Evolutionary conservation across 2,888 invertebrate genomes (phyloP), one percentile per base, ranked within the genome.

Genomic region (Agapostemon virescens): DNA sequence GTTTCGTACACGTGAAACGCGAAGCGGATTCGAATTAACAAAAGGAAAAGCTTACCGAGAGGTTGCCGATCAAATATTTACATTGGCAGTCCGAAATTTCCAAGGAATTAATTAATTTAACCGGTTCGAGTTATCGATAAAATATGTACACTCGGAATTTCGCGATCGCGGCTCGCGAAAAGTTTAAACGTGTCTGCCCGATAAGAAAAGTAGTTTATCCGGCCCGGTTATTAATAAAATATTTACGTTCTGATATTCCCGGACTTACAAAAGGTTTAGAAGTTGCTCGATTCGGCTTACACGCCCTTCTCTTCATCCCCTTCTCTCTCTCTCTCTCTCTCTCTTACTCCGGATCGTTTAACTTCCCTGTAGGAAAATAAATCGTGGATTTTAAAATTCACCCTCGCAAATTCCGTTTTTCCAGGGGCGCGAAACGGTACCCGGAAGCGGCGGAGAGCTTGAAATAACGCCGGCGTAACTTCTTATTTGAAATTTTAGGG

Each of bases 401-500:
- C 36, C 23, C 36, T 4, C 36, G 58, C 70, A 42, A 70, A 70
- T 70, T 58, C 58, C 58, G 58, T 23, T 26, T 40, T 2, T n/a
- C n/a, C 63, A 36, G 61, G 63, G 36, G 33, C 49, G 72, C 63
- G 36, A 72, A 69, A n/a, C 23, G 69, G 36, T 33, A 1, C 20
- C 33, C 55, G 33, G 33, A 45, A 70, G 23, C 38, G 42, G 42
- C 13, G 69, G 23, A 71, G 26, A 72, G 45, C 40, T 74, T 23
- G 70, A 67, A 68, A 67, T 33, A 61, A 66, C 58, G 33, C 38
- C 20, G 1, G 5, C 38, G 55, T 64, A 71, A 26, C 52, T 49
- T 58, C 69, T 71, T 68, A 55, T 71, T 74, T 63, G 66, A 74
- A 70, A 77, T 81, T 81, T 82, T 55, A 13, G 45, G 67, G 36